Evolutionary conservation across 2,888 invertebrate genomes (phyloP), one percentile per base, ranked within the genome.

Genomic region (Clanis bilineata): DNA sequence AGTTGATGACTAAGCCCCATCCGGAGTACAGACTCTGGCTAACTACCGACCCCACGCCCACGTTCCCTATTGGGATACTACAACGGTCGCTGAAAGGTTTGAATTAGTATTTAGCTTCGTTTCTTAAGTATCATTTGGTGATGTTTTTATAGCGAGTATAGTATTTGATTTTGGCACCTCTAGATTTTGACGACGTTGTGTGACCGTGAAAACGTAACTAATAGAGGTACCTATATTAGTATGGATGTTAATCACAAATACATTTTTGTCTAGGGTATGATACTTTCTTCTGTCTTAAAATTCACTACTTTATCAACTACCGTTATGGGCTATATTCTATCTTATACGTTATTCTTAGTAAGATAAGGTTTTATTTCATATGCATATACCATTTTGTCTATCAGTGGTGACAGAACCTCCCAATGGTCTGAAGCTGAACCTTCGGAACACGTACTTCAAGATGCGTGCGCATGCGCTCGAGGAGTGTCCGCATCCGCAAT

Each of bases 21-120:
- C 96, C 97, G 0, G 97, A 98, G 85, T 98, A 98, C 87, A 93
- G 98, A 6, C 92, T 98, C 1, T 98, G 98, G 98, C 92, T 98
- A 56, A 98, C 98, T 12, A 98, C 98, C 0, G 98, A 98, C 80
- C 96, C 98, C 0, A 96, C 96, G 0, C 95, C 95, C 0, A 94
- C 94, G 0, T 98, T 98, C 84, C 98, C 98, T 0, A 97, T 98
- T 65, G 97, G 98, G 25, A 95, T 98, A 65, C 85, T 98, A 56
- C 98, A 98, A 82, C 92, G 96, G 63, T 97, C 97, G 0, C 89
- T 97, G 0, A 97, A 97, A 94, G 96, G 95, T 95, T 39, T 12
- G 9, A 38, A 21, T 22, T 6, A 12, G 12, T 3, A 39, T 15
- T 1, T 39, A n/a, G 6, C 5, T n/a, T 39, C 39, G 15, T n/a